A percentile compares a stretch with the other conserved stretches of the same genome.
Conservation (phyloP, 2,888 invertebrate species). For the Dilophus febrilis region DNA sequence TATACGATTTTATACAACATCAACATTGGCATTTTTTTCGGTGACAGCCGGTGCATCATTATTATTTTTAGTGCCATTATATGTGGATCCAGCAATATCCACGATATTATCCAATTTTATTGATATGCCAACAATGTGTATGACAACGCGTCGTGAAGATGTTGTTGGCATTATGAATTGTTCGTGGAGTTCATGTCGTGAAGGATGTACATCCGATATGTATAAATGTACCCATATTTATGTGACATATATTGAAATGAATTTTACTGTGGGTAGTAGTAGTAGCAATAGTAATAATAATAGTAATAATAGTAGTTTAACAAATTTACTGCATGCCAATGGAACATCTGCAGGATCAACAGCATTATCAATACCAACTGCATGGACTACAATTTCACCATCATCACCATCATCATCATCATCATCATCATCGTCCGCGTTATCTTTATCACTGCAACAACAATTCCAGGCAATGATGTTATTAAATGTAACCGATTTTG, state of each 20-base stretch:
- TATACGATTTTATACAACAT: slow-evolving; percentile 52
- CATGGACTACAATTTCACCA: slow-evolving; percentile 9
- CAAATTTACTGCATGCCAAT: too few species aligned
- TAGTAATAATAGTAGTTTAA: slow-evolving; percentile 21
- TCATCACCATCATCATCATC: slow-evolving; percentile 1
- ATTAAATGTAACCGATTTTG: slow-evolving; percentile 19
- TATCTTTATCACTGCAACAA: too few species aligned
- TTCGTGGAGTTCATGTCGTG: slow-evolving; percentile 80
- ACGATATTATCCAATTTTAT: slow-evolving; percentile 77
- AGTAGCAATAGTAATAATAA: slow-evolving; percentile 21
- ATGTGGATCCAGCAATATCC: slow-evolving; percentile 75
- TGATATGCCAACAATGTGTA: slow-evolving; percentile 67
- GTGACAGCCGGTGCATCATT: slow-evolving; percentile 55
- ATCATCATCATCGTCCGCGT: neutral
- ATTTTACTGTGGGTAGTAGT: slow-evolving; percentile 14
- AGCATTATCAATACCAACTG: neutral
- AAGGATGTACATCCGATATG: slow-evolving; percentile 74
- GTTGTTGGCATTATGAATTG: slow-evolving; percentile 75
- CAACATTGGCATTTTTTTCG: slow-evolving; percentile 49
- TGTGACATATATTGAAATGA: slow-evolving; percentile 34
- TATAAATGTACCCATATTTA: slow-evolving; percentile 49
- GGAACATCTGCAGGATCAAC: slow-evolving; percentile 11
- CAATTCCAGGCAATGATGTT: slow-evolving; percentile 8
- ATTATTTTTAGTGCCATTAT: slow-evolving; percentile 54
- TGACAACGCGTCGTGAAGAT: slow-evolving; percentile 65